Conservation (phyloP, 2,888 invertebrate genomes). For the Xestobium rufovillosum region DNA sequence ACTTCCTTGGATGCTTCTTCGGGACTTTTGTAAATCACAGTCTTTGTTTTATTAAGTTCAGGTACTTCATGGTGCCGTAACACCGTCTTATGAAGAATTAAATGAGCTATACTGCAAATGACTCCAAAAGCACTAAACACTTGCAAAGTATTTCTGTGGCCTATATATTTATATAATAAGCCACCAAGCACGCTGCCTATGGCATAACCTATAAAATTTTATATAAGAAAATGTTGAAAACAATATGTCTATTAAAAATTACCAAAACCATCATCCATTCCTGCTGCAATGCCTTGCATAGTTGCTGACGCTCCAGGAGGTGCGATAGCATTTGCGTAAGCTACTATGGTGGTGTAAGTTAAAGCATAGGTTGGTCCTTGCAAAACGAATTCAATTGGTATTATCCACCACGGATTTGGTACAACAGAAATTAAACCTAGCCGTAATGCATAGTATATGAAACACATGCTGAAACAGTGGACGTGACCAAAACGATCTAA, state of each 20-base stretch:
- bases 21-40: constrained; percentile 25
- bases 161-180: constrained; percentile 55
- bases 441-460: constrained; percentile 67
- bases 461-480: constrained; percentile 67
- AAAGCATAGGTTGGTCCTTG: constrained; percentile 85
- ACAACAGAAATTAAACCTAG: constrained; percentile 69
- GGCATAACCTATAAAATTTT: constrained; percentile 55
- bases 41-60: constrained; percentile 9
- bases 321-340: constrained; percentile 49
- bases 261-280: constrained; percentile 84
- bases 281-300: constrained; percentile 77
- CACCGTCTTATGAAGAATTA: constrained; percentile 40
- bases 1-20: too few species aligned
- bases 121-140: constrained; percentile 45
- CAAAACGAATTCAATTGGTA: constrained; percentile 71
- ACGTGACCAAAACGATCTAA: constrained; percentile 73
- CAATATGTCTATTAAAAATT: constrained; percentile 26
- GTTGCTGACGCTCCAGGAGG: constrained; percentile 68
- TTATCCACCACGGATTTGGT: constrained; percentile 73
- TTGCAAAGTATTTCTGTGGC: constrained; percentile 52
- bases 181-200: constrained; percentile 71
- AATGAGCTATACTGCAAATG: constrained; percentile 42
- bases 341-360: constrained; percentile 74
- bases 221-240: constrained; percentile 9
- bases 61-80: constrained; percentile 20